phyloP scores from a whole-genome alignment of 92 coral and sea anemone genomes.

The Siderastrea siderea region DNA sequence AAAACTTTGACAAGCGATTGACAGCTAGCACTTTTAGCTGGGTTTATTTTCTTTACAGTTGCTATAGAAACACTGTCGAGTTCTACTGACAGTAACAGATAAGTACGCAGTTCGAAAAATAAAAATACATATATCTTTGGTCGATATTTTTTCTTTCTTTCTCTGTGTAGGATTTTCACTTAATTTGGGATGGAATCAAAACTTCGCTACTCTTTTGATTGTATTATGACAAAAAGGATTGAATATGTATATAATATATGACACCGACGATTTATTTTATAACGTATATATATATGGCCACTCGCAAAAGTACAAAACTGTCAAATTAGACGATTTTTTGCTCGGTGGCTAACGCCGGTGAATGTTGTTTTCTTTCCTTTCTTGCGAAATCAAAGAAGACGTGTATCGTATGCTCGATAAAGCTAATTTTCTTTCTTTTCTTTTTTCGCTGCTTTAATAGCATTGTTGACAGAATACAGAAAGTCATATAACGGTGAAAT shows the following conservation, averaged over 20 bases:
- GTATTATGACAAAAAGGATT: background rate
- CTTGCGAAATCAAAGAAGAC: background rate
- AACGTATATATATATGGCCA: background rate
- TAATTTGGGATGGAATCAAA: background rate
- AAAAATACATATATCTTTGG: no score
- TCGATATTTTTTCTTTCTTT: background rate
- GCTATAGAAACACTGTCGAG: constrained; percentile 17
- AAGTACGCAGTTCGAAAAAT: background rate
- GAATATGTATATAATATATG: background rate
- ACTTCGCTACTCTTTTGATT: background rate
- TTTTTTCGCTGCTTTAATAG: background rate
- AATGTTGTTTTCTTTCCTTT: background rate
- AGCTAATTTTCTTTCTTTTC: background rate
- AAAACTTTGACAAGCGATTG: constrained; percentile 13
- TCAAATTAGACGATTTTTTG: constrained; percentile 1
- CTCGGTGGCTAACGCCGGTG: background rate
- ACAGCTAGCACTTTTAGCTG: constrained; percentile 16
- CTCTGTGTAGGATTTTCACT: background rate
- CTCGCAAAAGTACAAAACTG: constrained; percentile 1
- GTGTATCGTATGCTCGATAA: background rate
- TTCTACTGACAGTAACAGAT: constrained; percentile 1
- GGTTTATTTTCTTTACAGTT: constrained; percentile 19
- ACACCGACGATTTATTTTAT: background rate
- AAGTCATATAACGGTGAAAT: background rate
- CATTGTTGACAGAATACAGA: background rate